phyloP scores from a whole-genome alignment of 2,888 invertebrate species.

The Eutolmus rufibarbis region DNA sequence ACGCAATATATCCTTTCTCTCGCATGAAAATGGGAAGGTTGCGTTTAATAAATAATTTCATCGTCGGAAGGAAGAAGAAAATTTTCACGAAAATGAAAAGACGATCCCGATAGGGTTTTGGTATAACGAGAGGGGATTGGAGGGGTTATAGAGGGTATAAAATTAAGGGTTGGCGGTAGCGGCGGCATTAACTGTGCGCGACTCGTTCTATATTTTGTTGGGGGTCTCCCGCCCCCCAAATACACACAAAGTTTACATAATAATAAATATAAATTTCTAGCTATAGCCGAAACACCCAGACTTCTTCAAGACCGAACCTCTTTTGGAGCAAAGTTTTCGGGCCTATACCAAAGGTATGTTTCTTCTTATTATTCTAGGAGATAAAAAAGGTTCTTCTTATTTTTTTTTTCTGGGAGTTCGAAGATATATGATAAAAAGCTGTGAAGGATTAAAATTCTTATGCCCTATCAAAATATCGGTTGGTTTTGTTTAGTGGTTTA shows the following conservation, averaged over 20 bases:
- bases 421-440: not conserved
- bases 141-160: not conserved
- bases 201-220: not conserved
- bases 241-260: too few relatives aligned
- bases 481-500: too few relatives aligned
- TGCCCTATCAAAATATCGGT: not conserved
- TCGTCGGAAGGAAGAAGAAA: constrained; percentile 21
- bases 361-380: too few relatives aligned
- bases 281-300: too few relatives aligned
- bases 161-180: not conserved
- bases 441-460: not conserved
- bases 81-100: constrained; percentile 15
- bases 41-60: constrained; percentile 39
- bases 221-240: too few relatives aligned
- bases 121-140: not conserved
- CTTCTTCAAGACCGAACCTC: too few relatives aligned
- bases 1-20: constrained; percentile 6
- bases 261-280: too few relatives aligned
- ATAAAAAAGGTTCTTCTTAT: too few relatives aligned
- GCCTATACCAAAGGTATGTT: too few relatives aligned
- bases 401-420: not conserved
- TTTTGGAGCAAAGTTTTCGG: too few relatives aligned
- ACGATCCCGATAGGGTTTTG: not conserved
- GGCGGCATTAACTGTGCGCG: too few relatives aligned
- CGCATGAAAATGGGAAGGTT: not conserved